Conservation (phyloP, 2,888 invertebrate species). For the Tetanocera ferruginea region DNA sequence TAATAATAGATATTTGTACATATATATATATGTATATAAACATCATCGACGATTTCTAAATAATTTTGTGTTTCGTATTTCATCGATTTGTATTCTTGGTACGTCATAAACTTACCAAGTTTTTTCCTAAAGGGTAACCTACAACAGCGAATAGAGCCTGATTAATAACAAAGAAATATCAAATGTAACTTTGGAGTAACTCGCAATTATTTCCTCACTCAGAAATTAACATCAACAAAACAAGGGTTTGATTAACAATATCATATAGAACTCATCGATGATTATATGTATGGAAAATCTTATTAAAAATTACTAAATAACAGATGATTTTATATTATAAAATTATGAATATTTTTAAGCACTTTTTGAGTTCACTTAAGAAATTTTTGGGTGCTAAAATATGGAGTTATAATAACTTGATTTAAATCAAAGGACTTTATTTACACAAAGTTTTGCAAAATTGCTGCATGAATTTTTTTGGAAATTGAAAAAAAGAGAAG, state of each 20-base stretch:
- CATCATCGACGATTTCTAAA: no score
- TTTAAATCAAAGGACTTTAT: conserved; percentile 63
- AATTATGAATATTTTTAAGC: conserved; percentile 16
- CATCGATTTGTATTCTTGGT: no score
- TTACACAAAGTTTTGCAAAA: conserved; percentile 63
- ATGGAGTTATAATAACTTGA: conserved; percentile 4
- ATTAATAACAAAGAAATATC: no score
- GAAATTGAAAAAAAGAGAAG: not conserved
- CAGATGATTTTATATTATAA: not conserved
- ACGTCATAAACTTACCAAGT: no score
- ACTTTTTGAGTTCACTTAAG: not conserved
- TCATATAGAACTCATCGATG: conserved; percentile 11
- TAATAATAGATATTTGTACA: no score
- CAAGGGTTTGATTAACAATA: not conserved
- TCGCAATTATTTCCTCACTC: not conserved
- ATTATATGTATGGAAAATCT: not conserved
- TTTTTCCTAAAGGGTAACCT: no score
- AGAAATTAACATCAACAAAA: no score
- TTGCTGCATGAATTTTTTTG: not conserved
- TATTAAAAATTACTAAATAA: not conserved
- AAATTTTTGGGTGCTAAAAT: not conserved
- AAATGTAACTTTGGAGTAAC: no score
- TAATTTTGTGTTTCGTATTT: no score
- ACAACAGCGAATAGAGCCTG: no score
- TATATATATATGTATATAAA: no score